Percentiles rank a stretch among this genome's conserved stretches.
Conservation (phyloP, 2,797 vertebrate species). For the Sebastes iracundus region DNA sequence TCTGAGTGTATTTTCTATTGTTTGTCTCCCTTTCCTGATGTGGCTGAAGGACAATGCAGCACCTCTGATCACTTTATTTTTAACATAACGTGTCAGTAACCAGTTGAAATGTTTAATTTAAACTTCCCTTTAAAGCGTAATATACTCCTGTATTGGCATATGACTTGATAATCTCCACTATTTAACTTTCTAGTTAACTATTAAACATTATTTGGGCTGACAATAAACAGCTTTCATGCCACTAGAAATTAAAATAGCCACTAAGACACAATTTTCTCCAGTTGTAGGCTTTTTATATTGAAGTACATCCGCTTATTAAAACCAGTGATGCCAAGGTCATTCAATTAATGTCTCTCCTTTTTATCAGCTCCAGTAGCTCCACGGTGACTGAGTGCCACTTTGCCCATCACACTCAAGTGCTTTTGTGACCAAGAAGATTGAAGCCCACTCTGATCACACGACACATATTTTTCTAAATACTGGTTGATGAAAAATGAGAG, state of each 20-base stretch:
- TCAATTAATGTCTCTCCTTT: constrained; percentile 74
- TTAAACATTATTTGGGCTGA: constrained; percentile 56
- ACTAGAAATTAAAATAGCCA: constrained; percentile 45
- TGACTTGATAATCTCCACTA: constrained; percentile 27
- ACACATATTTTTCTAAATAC: constrained; percentile 28
- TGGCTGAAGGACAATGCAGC: constrained; percentile 36
- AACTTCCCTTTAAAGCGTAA: neutral
- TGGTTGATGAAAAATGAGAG: constrained; percentile 33
- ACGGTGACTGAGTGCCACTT: constrained; percentile 69
- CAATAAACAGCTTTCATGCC: constrained; percentile 60
- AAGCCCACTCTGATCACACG: constrained; percentile 45
- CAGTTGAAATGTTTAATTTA: neutral
- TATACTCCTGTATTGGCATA: neutral
- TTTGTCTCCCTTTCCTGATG: constrained; percentile 9
- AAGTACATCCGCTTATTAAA: constrained; percentile 71
- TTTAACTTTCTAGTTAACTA: constrained; percentile 55
- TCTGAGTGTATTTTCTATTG: constrained; percentile 14
- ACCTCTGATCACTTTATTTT: constrained; percentile 12
- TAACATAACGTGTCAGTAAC: neutral
- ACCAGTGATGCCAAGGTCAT: constrained; percentile 74
- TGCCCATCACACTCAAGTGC: constrained; percentile 74
- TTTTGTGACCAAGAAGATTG: constrained; percentile 70
- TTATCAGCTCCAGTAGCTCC: constrained; percentile 69
- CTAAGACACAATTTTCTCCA: constrained; percentile 62
- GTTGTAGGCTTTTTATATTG: constrained; percentile 60